Conservation (phyloP, 2,797 vertebrate genomes). For the Ctenopoma kingsleyae region DNA sequence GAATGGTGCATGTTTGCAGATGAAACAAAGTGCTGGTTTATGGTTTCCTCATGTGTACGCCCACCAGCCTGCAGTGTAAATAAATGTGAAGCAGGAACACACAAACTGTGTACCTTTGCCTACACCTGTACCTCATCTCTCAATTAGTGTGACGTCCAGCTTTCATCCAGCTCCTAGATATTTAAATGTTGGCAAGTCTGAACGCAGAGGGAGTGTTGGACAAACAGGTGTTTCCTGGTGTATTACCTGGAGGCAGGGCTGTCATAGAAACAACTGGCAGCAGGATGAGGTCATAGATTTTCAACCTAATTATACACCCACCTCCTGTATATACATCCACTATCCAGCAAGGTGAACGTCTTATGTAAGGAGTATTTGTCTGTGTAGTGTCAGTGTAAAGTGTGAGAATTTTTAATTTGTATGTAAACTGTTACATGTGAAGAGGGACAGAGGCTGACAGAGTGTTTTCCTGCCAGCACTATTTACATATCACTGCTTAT, state of each 20-base stretch:
- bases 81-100: neutral
- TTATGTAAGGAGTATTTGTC: no score
- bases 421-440: neutral
- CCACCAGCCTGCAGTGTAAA: slow-evolving; percentile 1
- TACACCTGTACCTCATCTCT: neutral
- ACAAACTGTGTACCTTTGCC: neutral
- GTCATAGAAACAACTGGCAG: slow-evolving; percentile 56
- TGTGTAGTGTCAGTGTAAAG: no score
- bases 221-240: slow-evolving; percentile 55
- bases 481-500: slow-evolving; percentile 13
- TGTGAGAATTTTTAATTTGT: neutral
- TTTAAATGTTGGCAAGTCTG: slow-evolving; percentile 16
- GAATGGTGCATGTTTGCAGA: slow-evolving; percentile 11
- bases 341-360: neutral
- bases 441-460: neutral
- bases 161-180: slow-evolving; percentile 15
- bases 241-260: slow-evolving; percentile 58
- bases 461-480: neutral
- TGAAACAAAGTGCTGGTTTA: neutral
- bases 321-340: no score
- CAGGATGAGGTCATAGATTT: slow-evolving; percentile 42
- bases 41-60: neutral
- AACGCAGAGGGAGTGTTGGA: slow-evolving; percentile 19
- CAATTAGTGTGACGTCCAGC: slow-evolving; percentile 1
- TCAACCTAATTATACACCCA: neutral